Evolutionary conservation across 2,888 invertebrate genomes (phyloP), one percentile per base, ranked within the genome.

Genomic region (Leptodirus hochenwartii): DNA sequence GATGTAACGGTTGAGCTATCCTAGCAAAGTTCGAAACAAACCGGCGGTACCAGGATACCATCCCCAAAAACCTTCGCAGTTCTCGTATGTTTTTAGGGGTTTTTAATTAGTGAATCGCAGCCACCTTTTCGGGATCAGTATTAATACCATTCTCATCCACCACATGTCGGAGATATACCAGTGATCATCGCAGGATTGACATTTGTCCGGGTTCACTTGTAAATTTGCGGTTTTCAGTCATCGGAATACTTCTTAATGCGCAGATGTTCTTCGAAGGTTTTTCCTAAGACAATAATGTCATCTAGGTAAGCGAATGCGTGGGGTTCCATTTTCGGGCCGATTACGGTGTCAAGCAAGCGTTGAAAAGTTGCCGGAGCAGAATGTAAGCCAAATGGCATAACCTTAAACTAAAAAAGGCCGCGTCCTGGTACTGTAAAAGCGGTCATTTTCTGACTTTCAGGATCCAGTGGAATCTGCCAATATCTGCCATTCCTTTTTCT

Each of bases 321-420:
- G 4, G 37, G 39, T 22, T 45, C 42, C 25, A 44, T 25, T 17
- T 46, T 41, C 2, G 44, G 42, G 3, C 42, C 41, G 4, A 47
- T 39, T 4, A 47, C 29, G 2, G 14, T 23, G 25, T 47, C 44
- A 30, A 48, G 33, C 13, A 47, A 30, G 2, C 45, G 25, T 28
- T 46, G 44, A 25, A 44, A 47, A 1, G 45, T 45, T 5, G 43
- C 43, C 2, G 42, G 41, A 1, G 45, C 43, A 22, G 39, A 38
- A 27, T 40, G 39, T 4, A 47, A 29, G 2, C 47, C 47, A 36
- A 49, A 47, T 3, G 47, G 45, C 43, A 47, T 42, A 1, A 41
- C 41, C 4, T 25, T 37, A 27, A 47, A 48, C 4, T 47, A 41
- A 27, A 38, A 47, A 2, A 46, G 34, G 4, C 44, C 46, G 22